Percentiles rank a stretch among this genome's conserved stretches.
Evolutionary conservation across 2,113 vertebrate genomes (phyloP).

Genomic region (Tricholaema leucomelas): DNA sequence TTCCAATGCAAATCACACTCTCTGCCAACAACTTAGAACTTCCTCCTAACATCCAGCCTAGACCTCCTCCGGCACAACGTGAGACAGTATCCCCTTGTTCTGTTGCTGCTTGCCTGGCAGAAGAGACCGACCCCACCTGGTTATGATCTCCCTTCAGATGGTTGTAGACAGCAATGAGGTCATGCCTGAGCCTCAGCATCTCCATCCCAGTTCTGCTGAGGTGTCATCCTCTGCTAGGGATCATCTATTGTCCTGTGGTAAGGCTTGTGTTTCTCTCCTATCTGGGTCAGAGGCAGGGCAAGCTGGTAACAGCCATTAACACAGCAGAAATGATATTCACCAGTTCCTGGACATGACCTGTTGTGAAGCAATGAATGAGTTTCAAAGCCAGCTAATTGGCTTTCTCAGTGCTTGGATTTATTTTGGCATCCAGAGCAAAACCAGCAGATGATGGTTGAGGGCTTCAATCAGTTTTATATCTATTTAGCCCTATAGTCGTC

Average conservation of each 20-base stretch:
- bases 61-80: too few relatives aligned
- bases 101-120: too few relatives aligned
- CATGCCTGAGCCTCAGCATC: too few relatives aligned
- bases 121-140: too few relatives aligned
- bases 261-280: neutral
- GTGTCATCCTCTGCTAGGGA: neutral
- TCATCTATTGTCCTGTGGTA: neutral
- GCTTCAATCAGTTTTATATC: neutral
- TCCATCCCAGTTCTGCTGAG: too few relatives aligned
- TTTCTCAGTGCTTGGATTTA: neutral
- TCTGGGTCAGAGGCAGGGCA: neutral
- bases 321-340: neutral
- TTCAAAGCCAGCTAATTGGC: slow-evolving; percentile 5
- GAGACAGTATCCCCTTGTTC: too few relatives aligned
- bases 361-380: neutral
- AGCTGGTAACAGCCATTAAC: neutral
- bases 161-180: too few relatives aligned
- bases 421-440: neutral
- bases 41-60: too few relatives aligned
- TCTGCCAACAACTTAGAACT: too few relatives aligned
- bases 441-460: neutral
- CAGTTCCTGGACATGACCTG: neutral
- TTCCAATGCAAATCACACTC: too few relatives aligned
- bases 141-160: too few relatives aligned
- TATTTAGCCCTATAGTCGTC: neutral